A percentile compares a stretch with the other conserved stretches of the same genome.
Evolutionary conservation across 1,140 invertebrate species (phyloP).

Genomic region (Drosophila sechellia): DNA sequence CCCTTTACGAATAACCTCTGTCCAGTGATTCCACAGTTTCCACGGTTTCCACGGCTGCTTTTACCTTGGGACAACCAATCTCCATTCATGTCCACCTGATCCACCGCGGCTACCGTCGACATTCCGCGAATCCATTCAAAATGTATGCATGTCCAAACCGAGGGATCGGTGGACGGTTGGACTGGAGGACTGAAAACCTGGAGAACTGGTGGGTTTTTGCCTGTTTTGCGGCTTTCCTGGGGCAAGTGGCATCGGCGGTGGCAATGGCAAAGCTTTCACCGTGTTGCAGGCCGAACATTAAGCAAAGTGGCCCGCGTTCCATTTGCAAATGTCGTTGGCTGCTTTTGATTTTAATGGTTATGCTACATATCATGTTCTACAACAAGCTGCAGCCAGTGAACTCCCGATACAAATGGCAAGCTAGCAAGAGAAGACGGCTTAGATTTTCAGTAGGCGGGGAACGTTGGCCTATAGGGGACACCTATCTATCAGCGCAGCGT

Average conservation of each 20-base stretch:
- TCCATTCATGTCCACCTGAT: conserved; percentile 43
- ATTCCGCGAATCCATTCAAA: conserved; percentile 44
- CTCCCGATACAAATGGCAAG: conserved; percentile 4
- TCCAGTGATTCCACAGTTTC: neutral
- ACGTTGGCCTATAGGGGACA: conserved; percentile 15
- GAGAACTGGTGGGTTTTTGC: neutral
- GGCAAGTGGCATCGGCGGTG: neutral
- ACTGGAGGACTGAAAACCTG: no score
- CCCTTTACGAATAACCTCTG: neutral
- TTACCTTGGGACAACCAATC: conserved; percentile 24
- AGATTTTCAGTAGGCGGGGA: neutral
- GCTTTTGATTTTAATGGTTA: conserved; percentile 80
- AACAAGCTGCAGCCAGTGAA: conserved; percentile 26
- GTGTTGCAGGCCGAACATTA: conserved; percentile 59
- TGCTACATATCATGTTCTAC: conserved; percentile 77
- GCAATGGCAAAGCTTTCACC: conserved; percentile 58
- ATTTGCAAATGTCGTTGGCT: conserved; percentile 64
- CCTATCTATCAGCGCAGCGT: conserved; percentile 18
- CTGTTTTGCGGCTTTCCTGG: neutral
- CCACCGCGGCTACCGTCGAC: conserved; percentile 32
- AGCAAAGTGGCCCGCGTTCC: conserved; percentile 77
- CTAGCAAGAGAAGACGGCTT: neutral
- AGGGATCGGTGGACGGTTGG: conserved; percentile 1
- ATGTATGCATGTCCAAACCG: conserved; percentile 42
- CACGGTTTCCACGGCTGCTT: neutral